Evolutionary conservation across 2,797 vertebrate species (phyloP), one percentile per base, ranked within the genome.

Genomic region (Anguilla marmorata): DNA sequence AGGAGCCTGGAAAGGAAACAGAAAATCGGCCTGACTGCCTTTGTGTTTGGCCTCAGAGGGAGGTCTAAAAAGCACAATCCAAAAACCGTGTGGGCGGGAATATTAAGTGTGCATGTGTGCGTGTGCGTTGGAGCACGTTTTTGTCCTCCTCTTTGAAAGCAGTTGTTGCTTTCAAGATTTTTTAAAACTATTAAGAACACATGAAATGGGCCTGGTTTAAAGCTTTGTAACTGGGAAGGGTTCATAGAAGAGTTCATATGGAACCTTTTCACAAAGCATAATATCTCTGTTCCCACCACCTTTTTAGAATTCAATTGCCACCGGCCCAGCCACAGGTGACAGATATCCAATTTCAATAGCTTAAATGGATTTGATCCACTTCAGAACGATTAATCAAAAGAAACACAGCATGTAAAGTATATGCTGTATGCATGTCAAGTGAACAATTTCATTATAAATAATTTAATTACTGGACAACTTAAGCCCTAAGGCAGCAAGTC

Each of bases 21-120:
- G 91, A 84, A 88, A 89, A 88, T 92, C 90, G 91, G 87, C 85
- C 84, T 88, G 87, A 90, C 82, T 83, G 90, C 88, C 86, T 89
- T 63, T 86, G 89, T 60, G 50, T 63, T 86, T 69, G 91, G 88
- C 90, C 89, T 84, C 83, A 91, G 89, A 90, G 48, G 90, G 91
- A 76, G 74, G 37, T 76, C 74, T 37, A 76, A 76, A 76, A 37
- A 72, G 85, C 33, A 37, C n/a, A 45, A 86, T 69, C 19, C 58
- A n/a, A 82, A 48, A n/a, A 66, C 52, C 9, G 85, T 37, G 88
- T 56, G 86, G 79, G 85, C 1, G 83, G 56, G n/a, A 54, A 50
- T 30, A 30, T 6, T 21, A 33, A 8, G 45, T 45, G 41, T 24
- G 76, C 27, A 16, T 12, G 33, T 4, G 33, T 21, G 14, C 12